These are phyloP conservation scores for Phyllotreta cruciferae DNA, from an alignment of 2,888 invertebrate genomes.

Conservation along the genomic window DNA sequence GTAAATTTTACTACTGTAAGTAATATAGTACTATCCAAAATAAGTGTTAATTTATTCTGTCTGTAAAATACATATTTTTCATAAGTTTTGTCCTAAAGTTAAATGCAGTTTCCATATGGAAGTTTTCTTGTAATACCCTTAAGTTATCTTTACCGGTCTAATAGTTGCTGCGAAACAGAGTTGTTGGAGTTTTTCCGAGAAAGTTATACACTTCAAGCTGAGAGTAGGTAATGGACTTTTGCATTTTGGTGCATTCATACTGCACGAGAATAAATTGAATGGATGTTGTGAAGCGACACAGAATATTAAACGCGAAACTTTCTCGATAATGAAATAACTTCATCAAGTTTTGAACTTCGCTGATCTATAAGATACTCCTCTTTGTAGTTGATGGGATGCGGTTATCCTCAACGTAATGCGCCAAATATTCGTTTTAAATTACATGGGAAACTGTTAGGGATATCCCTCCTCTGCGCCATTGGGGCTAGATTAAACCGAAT, in stretches of 20 bases:
- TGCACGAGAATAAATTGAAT: slow-evolving; percentile 33
- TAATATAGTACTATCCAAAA: too few relatives aligned
- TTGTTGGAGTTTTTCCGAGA: slow-evolving; percentile 24
- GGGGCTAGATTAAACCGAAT: slow-evolving; percentile 32
- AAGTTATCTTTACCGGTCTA: slow-evolving; percentile 20
- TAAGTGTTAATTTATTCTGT: too few relatives aligned
- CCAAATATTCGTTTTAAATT: slow-evolving; percentile 43
- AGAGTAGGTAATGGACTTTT: slow-evolving; percentile 34
- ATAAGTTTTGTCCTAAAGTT: too few relatives aligned
- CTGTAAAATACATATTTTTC: too few relatives aligned
- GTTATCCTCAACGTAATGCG: slow-evolving; percentile 39
- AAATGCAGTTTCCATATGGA: neutral
- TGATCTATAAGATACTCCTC: slow-evolving; percentile 42
- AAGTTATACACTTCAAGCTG: slow-evolving; percentile 33
- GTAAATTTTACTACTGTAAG: too few relatives aligned
- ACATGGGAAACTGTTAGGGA: slow-evolving; percentile 34
- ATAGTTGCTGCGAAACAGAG: slow-evolving; percentile 16
- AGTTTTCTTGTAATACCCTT: slow-evolving; percentile 10
- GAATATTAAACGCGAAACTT: slow-evolving; percentile 47
- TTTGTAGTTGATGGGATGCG: slow-evolving; percentile 41
- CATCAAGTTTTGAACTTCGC: slow-evolving; percentile 44
- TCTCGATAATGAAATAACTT: slow-evolving; percentile 48
- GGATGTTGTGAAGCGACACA: slow-evolving; percentile 39
- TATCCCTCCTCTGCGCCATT: slow-evolving; percentile 19
- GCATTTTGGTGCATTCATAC: slow-evolving; percentile 35